Percentiles rank a stretch among this genome's conserved stretches.
phyloP scores from a whole-genome alignment of 2,113 vertebrate species.

The Ophthalmolycus amberensis region DNA sequence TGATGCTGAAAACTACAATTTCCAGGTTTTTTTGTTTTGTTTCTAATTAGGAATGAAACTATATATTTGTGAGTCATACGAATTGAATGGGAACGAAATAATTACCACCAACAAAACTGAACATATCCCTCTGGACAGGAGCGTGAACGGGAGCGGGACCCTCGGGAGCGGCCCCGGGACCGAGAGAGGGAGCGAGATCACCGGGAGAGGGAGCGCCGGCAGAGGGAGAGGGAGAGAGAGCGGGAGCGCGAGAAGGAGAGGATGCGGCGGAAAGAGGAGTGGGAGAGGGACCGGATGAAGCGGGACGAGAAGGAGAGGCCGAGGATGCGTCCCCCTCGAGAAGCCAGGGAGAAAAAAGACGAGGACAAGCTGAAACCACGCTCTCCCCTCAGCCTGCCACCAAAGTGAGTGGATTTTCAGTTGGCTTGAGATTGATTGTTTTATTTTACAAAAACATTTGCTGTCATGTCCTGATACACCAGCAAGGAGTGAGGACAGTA shows the following conservation, averaged over 20 bases:
- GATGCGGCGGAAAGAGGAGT: conserved; percentile 90
- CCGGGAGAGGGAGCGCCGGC: conserved; percentile 84
- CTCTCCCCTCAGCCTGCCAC: conserved; percentile 85
- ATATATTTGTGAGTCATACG: not conserved
- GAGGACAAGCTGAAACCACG: conserved; percentile 91
- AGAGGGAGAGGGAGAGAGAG: conserved; percentile 90
- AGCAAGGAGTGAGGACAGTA: not conserved
- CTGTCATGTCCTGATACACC: not conserved
- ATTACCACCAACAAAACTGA: not conserved
- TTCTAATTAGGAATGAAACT: not conserved
- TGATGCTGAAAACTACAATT: not conserved
- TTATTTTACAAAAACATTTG: not conserved
- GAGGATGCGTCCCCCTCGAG: conserved; percentile 87
- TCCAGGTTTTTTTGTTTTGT: not conserved
- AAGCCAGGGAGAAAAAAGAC: conserved; percentile 91
- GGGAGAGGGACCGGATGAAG: conserved; percentile 89
- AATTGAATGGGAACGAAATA: not conserved
- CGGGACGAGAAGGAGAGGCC: conserved; percentile 94
- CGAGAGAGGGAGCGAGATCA: conserved; percentile 90
- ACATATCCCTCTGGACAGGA: conserved; percentile 80
- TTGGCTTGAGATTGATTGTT: not conserved
- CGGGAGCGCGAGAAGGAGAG: conserved; percentile 92
- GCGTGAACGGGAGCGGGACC: conserved; percentile 82
- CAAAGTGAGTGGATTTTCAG: conserved; percentile 83
- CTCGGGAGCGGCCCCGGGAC: conserved; percentile 82